phyloP scores from a whole-genome alignment of 2,797 vertebrate species.

The Stomatorhinus walkeri region DNA sequence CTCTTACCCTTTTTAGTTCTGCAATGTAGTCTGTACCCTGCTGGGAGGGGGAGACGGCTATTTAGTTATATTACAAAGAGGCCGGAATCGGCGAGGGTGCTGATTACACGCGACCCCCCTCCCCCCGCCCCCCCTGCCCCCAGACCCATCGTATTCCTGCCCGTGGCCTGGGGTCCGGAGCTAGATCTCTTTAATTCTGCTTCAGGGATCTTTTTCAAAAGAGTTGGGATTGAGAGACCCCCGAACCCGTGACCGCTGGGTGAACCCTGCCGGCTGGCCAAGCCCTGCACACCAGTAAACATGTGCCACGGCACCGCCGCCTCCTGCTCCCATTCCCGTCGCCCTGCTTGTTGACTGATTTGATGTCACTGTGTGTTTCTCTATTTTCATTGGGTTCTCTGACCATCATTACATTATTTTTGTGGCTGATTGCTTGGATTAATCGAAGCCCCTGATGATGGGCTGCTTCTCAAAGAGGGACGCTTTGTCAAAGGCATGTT shows the following conservation, averaged over 20 bases:
- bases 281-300: constrained; percentile 52
- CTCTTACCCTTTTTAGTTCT: background rate
- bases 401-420: constrained; percentile 9
- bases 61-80: constrained; percentile 66
- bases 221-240: constrained; percentile 59
- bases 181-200: constrained; percentile 78
- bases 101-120: constrained; percentile 39
- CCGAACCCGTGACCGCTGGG: constrained; percentile 60
- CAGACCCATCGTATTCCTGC: constrained; percentile 33
- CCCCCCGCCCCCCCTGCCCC: constrained; percentile 35
- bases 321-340: constrained; percentile 38
- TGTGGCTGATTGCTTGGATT: background rate
- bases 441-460: background rate
- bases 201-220: constrained; percentile 72
- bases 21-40: background rate
- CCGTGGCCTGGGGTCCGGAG: constrained; percentile 48
- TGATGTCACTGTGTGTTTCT: constrained; percentile 37
- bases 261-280: constrained; percentile 58
- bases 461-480: background rate
- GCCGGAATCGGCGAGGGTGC: constrained; percentile 48
- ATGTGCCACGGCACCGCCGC: constrained; percentile 55
- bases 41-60: constrained; percentile 40
- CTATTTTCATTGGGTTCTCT: constrained; percentile 36
- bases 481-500: background rate
- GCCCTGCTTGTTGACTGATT: constrained; percentile 45